Percentiles rank a stretch among this genome's conserved stretches.
phyloP scores from a whole-genome alignment of 2,113 vertebrate species.

The Ochotona princeps region DNA sequence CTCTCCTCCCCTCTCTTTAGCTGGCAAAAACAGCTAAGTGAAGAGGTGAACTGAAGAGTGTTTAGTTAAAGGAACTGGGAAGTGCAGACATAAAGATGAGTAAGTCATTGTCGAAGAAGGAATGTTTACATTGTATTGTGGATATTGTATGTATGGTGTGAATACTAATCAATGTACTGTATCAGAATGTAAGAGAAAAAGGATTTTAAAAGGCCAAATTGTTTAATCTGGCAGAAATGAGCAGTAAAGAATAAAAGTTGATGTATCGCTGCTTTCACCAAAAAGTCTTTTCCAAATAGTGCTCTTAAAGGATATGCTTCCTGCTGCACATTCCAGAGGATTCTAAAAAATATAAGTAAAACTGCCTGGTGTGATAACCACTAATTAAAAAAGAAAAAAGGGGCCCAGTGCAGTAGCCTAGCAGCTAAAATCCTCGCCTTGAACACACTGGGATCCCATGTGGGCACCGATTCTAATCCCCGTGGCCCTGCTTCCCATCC shows the following conservation, averaged over 20 bases:
- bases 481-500: no score
- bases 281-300: not conserved
- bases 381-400: not conserved
- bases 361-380: not conserved
- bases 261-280: conserved; percentile 25
- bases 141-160: not conserved
- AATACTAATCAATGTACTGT: not conserved
- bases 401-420: no score
- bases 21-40: conserved; percentile 14
- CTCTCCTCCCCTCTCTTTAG: no score
- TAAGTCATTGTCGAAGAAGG: conserved; percentile 44
- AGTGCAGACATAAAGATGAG: not conserved
- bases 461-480: no score
- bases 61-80: conserved; percentile 47
- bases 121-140: not conserved
- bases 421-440: no score
- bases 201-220: conserved; percentile 11
- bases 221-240: not conserved
- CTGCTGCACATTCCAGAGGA: not conserved
- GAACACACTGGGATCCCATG: no score
- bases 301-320: conserved; percentile 27
- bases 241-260: conserved; percentile 25
- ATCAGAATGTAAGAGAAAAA: not conserved
- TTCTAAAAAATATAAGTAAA: conserved; percentile 33
- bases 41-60: not conserved